Evolutionary conservation across 2,113 vertebrate genomes (phyloP).

Genomic region (Helogale parvula): DNA sequence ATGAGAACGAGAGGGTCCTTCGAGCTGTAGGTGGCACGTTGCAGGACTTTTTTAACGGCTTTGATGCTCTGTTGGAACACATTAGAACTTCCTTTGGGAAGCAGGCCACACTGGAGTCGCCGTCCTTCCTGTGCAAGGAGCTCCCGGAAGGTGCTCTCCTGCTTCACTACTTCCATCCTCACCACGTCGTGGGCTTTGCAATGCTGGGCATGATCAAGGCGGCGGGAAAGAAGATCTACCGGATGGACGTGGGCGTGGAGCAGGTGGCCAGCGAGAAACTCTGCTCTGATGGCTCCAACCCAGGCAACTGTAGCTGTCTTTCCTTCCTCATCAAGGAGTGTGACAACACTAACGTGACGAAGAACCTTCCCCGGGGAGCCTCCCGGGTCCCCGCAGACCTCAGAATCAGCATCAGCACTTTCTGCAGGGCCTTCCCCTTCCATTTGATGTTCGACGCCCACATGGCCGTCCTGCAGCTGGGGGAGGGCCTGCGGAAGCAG

Average conservation of each 20-base stretch:
- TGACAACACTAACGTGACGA: slow-evolving; percentile 84
- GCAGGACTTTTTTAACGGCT: slow-evolving; percentile 99
- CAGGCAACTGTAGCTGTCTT: slow-evolving; percentile 90
- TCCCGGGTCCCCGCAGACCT: slow-evolving; percentile 93
- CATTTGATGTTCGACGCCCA: slow-evolving; percentile 95
- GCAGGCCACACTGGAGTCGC: slow-evolving; percentile 93
- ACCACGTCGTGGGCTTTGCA: slow-evolving; percentile 93
- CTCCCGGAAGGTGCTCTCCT: slow-evolving; percentile 89
- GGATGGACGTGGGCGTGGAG: slow-evolving; percentile 93
- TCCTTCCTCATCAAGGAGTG: slow-evolving; percentile 93
- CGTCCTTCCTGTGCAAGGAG: slow-evolving; percentile 98
- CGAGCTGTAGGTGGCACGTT: slow-evolving; percentile 95
- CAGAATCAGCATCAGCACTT: slow-evolving; percentile 95
- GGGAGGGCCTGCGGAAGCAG: slow-evolving; percentile 95
- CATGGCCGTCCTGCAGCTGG: slow-evolving; percentile 96
- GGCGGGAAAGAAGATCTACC: slow-evolving; percentile 95
- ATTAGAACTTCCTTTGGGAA: slow-evolving; percentile 97
- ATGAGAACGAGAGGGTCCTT: slow-evolving; percentile 97
- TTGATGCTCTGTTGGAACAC: slow-evolving; percentile 97
- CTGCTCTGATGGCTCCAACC: slow-evolving; percentile 87
- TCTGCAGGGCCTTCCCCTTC: slow-evolving; percentile 98
- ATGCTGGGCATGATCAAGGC: slow-evolving; percentile 97
- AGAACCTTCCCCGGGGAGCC: slow-evolving; percentile 86
- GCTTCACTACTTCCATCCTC: slow-evolving; percentile 96
- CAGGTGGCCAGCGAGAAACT: slow-evolving; percentile 89